phyloP scores from a whole-genome alignment of 2,888 invertebrate species.

The Leucoma salicis region DNA sequence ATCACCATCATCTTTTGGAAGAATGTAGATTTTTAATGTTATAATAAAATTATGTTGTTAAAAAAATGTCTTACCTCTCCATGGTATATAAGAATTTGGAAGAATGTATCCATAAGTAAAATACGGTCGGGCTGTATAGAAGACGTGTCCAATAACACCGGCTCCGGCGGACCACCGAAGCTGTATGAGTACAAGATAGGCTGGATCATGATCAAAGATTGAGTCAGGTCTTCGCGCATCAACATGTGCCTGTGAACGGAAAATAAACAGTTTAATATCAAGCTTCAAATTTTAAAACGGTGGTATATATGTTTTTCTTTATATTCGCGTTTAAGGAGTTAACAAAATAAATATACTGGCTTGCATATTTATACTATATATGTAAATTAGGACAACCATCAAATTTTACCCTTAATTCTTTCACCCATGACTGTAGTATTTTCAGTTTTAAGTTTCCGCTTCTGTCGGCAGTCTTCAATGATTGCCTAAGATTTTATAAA shows the following conservation, averaged over 20 bases:
- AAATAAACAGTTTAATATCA: background rate
- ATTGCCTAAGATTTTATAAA: too few species aligned
- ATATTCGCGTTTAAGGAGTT: background rate
- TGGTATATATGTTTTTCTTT: background rate
- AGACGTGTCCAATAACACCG: constrained; percentile 97
- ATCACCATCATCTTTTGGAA: too few species aligned
- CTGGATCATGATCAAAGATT: constrained; percentile 99
- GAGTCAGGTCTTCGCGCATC: constrained; percentile 97
- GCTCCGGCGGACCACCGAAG: constrained; percentile 98
- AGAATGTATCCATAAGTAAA: constrained; percentile 99
- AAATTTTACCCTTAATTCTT: too few species aligned
- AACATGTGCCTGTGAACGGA: constrained; percentile 90
- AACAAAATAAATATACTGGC: too few species aligned
- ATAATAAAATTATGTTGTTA: too few species aligned
- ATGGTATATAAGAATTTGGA: constrained; percentile 99
- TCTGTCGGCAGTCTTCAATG: too few species aligned
- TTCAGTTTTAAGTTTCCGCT: too few species aligned
- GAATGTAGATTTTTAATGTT: too few species aligned
- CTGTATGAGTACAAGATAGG: constrained; percentile 99
- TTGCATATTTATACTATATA: too few species aligned
- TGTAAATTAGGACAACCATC: too few species aligned
- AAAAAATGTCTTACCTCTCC: constrained; percentile 88
- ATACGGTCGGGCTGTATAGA: constrained; percentile 99
- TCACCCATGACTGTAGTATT: too few species aligned
- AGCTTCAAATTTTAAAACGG: background rate